Base-by-base conservation (phyloP, 2,797 vertebrate species). In the Cygnus olor region DNA sequence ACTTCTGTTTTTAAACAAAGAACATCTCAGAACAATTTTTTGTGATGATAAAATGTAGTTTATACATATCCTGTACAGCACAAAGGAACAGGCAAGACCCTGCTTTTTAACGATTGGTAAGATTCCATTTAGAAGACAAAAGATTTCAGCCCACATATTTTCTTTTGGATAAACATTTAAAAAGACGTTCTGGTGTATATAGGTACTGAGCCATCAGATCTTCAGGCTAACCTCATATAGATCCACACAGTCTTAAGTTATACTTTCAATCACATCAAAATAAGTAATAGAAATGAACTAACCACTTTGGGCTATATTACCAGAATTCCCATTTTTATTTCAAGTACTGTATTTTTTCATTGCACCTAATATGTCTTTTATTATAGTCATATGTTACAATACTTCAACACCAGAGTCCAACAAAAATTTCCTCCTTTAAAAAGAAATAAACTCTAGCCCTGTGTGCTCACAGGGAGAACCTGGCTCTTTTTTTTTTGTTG, bases 401-500 rank as follows among this genome's bases (percentile, higher is more conserved):
- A 85, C 32, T 80, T 89, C 44, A 85, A 89, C 61, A 38, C 3
- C 9, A 79, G 38, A 80, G 47, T 68, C 51, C 18, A 71, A 73
- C 30, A 90, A 94, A 89, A 65, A 58, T 86, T 88, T 90, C 68
- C 38, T 64, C 60, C 87, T 88, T 88, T 49, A 93, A 94, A 80
- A 28, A 24, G 58, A 91, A 96, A 88, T 69, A 88, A 90, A 94
- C n/a, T 56, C 54, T 83, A 80, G 34, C 8, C 47, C 34, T 51
- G 4, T 40, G 21, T 42, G 6, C 27, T 86, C 11, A 9, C 0
- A 1, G 65, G 81, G 76, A 88, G 42, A 89, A 89, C 45, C 63
- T 87, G 74, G 11, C 11, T 76, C 80, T 70, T 88, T 71, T 64
- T 64, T 0, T 25, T 0, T 10, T 36, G 87, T 47, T 49, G 70